Evolutionary conservation across 2,888 invertebrate species (phyloP), one percentile per base, ranked within the genome.

Genomic region (Aromia moschata): DNA sequence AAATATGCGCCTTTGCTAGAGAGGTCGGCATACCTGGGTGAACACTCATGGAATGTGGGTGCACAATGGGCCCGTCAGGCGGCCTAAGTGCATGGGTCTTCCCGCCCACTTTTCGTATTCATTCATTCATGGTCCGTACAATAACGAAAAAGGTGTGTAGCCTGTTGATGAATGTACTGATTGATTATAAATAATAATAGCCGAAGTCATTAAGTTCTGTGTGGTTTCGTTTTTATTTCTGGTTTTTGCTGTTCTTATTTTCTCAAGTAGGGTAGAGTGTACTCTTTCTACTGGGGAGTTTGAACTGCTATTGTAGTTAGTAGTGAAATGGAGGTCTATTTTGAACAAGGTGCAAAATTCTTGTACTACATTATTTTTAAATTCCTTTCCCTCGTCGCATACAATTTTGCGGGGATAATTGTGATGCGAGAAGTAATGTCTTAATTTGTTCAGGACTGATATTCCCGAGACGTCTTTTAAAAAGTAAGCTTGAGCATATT

Each of bases 371-470:
- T 38, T 11, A 14, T 38, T 38, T 11, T 38, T 38, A 2, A 38
- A 38, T 14, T 38, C 38, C 9, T 14, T 15, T 15, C 38, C 38
- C 15, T 38, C 15, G 14, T 14, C 38, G 1, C 38, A 15, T 15
- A 38, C 38, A 14, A 38, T 38, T 7, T 38, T 38, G 9, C 15
- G 12, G 5, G 38, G 2, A 14, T 38, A 38, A 14, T 38, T 38
- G 14, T 38, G 38, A 14, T 38, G 38, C 11, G 15, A 1, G 38
- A 38, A 5, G 9, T 38, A 38, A 38, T 60, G 63, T 36, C 57
- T 47, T 25, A 64, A 12, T 33, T 60, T 64, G 15, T 41, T 51
- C 0, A 60, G 14, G n/a, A 60, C 44, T 2, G 60, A 60, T 2
- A 60, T 33, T 1, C 56, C 51, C n/a, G 55, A 55, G 51, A 54